Conservation (phyloP, 2,113 vertebrate species). For the Eubucco bourcierii region DNA sequence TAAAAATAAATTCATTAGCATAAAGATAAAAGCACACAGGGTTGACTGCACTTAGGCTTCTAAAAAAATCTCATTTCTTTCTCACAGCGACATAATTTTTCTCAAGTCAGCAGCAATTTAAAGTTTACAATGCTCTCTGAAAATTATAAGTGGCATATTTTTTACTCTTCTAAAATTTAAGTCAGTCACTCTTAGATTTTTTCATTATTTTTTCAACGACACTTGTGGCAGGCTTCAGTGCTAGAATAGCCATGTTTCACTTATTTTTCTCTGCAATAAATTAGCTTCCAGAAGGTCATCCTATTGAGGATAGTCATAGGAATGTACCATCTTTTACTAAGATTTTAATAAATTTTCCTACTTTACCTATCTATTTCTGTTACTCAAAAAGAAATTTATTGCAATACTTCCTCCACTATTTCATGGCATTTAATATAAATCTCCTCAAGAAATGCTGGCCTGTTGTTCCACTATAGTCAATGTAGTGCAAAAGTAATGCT, state of each 20-base stretch:
- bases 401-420: background rate
- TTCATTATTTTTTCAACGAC: background rate
- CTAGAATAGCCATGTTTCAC: background rate
- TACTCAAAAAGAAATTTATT: background rate
- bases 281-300: background rate
- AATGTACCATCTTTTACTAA: background rate
- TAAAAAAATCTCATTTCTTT: background rate
- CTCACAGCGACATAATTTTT: background rate
- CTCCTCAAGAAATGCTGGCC: background rate
- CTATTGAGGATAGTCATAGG: rapidly evolving
- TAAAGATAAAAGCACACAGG: background rate
- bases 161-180: background rate
- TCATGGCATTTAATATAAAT: background rate
- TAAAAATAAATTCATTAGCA: background rate
- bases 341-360: background rate
- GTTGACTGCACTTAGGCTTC: background rate
- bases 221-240: background rate
- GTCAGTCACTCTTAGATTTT: background rate
- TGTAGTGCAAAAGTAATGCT: background rate
- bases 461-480: rapidly evolving
- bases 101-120: background rate
- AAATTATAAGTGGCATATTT: background rate
- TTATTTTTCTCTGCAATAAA: background rate
- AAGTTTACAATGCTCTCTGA: background rate
- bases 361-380: background rate